Evolutionary conservation across 2,113 vertebrate genomes (phyloP), one percentile per base, ranked within the genome.

Genomic region (Nibea coibor): DNA sequence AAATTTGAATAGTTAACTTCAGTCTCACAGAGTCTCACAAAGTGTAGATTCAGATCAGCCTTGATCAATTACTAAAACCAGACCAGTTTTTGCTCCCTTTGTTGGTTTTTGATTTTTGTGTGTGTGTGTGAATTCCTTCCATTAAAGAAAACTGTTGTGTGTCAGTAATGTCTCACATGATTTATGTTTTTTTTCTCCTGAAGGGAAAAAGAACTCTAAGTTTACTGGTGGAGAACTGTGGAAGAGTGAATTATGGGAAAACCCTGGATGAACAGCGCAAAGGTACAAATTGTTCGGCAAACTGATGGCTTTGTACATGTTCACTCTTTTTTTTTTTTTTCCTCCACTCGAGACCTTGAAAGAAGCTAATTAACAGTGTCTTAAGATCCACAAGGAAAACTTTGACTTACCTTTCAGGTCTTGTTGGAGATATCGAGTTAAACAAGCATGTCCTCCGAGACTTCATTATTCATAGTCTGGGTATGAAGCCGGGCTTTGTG

Each of bases 211-310:
- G 95, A 64, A 93, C 93, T 62, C 91, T 99, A 57, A 94, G 96
- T 74, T 93, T 98, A 42, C 84, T 98, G 83, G 97, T 98, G 53
- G 97, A 98, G 89, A 97, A 97, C 90, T 87, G 95, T 0, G 97
- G 97, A 53, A 93, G 97, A 4, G 96, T 96, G 78, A 97, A 97
- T 90, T 97, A 96, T 0, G 96, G 97, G 20, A 84, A 85, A 42
- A 89, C 87, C 0, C 86, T 98, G 70, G 96, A 97, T 26, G 88
- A 96, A 5, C 96, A 98, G 87, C 96, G 94, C 72, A 99, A 98
- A 98, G 97, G 97, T 97, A 89, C 67, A 50, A 56, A 67, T 19
- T 42, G 14, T 80, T 68, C 15, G 2, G 10, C 35, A 56, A 68
- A 28, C 72, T 42, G 68, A 79, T 58, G 20, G 2, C 22, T 75